Evolutionary conservation across 2,113 vertebrate genomes (phyloP).

Genomic region (Sander vitreus): DNA sequence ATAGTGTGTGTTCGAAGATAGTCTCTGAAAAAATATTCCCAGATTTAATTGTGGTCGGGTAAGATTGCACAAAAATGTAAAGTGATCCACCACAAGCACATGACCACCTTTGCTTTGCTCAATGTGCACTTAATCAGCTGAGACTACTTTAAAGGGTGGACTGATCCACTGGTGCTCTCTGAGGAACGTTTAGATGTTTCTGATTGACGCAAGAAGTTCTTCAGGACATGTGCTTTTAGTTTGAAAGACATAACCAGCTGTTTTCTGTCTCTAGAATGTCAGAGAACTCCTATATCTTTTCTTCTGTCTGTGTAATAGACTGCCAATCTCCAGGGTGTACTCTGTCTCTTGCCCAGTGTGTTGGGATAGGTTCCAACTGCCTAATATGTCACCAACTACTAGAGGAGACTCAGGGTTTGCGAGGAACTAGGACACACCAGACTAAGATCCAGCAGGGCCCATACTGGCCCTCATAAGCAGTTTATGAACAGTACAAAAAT

Average conservation of each 20-base stretch:
- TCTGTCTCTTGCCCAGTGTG: neutral
- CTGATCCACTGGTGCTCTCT: neutral
- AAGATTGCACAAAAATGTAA: neutral
- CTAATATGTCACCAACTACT: neutral
- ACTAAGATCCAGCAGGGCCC: neutral
- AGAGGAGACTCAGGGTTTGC: neutral
- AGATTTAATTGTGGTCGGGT: neutral
- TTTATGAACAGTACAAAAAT: neutral
- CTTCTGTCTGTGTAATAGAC: neutral
- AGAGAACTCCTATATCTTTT: neutral
- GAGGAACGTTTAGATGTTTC: neutral
- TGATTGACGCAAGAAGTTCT: neutral
- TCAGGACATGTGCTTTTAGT: constrained; percentile 20
- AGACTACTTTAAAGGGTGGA: neutral
- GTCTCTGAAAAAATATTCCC: neutral
- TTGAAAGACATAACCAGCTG: neutral
- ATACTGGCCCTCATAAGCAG: neutral
- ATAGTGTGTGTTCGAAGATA: neutral
- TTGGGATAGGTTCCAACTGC: neutral
- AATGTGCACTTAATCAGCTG: neutral
- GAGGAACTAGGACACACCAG: neutral
- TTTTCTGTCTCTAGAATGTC: neutral
- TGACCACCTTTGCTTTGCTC: constrained; percentile 12
- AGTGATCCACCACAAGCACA: neutral
- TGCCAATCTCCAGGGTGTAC: neutral